A percentile compares a stretch with the other conserved stretches of the same genome.
Conservation (phyloP, 2,888 invertebrate species). For the Deilephila porcellus region DNA sequence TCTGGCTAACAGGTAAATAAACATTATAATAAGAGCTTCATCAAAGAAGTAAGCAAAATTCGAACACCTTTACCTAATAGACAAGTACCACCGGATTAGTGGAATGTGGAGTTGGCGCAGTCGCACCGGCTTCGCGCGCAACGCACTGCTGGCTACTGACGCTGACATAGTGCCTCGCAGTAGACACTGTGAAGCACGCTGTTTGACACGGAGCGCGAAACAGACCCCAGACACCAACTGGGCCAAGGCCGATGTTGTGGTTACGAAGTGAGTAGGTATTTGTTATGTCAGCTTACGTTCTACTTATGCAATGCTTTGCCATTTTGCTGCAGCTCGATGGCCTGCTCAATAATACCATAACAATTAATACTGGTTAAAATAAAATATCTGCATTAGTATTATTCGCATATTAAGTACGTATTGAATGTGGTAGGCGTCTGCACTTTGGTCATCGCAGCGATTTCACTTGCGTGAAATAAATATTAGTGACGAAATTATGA, state of each 20-base stretch:
- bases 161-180: not conserved
- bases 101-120: conserved; percentile 45
- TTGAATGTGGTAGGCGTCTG: not conserved
- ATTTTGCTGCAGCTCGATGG: conserved; percentile 77
- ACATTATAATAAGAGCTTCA: not conserved
- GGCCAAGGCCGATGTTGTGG: conserved; percentile 73
- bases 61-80: conserved; percentile 48
- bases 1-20: not conserved
- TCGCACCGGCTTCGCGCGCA: conserved; percentile 58
- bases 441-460: not conserved
- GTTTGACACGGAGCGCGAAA: conserved; percentile 47
- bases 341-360: conserved; percentile 44
- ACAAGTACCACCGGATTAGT: conserved; percentile 39
- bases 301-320: conserved; percentile 79
- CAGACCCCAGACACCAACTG: conserved; percentile 56
- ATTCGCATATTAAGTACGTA: not conserved
- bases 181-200: conserved; percentile 37
- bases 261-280: conserved; percentile 73
- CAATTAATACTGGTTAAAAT: conserved; percentile 9
- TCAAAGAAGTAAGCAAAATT: conserved; percentile 17
- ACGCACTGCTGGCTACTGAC: conserved; percentile 52
- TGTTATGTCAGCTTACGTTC: conserved; percentile 83
- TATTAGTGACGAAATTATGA: conserved; percentile 3
- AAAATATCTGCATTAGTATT: not conserved
- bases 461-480: conserved; percentile 3